Percentiles rank a stretch among this genome's conserved stretches.
phyloP scores from a whole-genome alignment of 2,888 invertebrate species.

The Onchidella celtica region DNA sequence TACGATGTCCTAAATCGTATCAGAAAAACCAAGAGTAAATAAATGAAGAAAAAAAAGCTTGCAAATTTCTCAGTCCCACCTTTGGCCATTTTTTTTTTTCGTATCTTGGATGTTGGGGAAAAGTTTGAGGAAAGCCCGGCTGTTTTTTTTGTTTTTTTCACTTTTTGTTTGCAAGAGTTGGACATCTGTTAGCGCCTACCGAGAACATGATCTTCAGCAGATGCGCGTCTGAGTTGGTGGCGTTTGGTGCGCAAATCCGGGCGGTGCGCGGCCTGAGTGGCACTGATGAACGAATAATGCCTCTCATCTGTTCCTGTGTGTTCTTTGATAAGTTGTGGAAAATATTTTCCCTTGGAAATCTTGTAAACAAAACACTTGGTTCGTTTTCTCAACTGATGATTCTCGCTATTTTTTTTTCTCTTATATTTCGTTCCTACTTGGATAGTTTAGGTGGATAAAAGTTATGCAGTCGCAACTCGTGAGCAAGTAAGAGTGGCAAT shows the following conservation, averaged over 20 bases:
- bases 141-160: not conserved
- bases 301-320: constrained; percentile 31
- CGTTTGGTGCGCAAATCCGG: not conserved
- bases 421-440: not conserved
- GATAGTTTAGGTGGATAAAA: no score
- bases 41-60: no score
- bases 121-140: no score
- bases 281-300: constrained; percentile 30
- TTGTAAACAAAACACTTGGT: not conserved
- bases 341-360: constrained; percentile 19
- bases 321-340: constrained; percentile 24
- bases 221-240: constrained; percentile 1
- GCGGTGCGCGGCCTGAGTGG: not conserved
- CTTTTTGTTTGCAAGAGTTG: not conserved
- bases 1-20: no score
- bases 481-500: no score
- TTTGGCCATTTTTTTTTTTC: no score
- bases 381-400: constrained; percentile 5
- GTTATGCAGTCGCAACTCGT: no score
- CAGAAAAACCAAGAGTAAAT: no score
- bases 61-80: no score
- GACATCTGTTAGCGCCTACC: constrained; percentile 22
- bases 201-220: not conserved
- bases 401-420: not conserved
- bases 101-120: no score